Base-by-base conservation (phyloP, 2,888 invertebrate genomes). In the Plebejus argus region DNA sequence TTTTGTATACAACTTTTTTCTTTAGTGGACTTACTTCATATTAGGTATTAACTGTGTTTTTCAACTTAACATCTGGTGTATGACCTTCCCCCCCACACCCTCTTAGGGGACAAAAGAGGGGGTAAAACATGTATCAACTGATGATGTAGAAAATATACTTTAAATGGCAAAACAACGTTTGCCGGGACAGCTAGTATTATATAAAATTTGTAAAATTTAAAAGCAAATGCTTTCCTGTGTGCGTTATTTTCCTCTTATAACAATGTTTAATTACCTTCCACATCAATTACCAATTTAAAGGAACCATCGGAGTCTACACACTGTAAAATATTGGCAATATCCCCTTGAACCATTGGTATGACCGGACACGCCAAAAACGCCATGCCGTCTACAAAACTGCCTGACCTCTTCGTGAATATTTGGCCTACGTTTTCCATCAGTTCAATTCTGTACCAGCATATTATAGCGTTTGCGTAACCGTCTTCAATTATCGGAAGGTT, bases 381-480 rank as follows among this genome's bases (percentile, higher is more conserved):
- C 81, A 90, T 90, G 45, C 93, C 94, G 82, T 94, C 93, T 70
- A 92, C 85, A 82, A 94, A 93, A 83, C 94, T 86, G 78, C 87
- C 86, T 77, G 89, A 80, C 79, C 91, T 87, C 76, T 90, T 88
- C 0, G 95, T 95, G 7, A 90, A 87, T 78, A 95, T 87, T 39
- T 84, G 86, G 33, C 86, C 85, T 35, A 88, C 77, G 77, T 89
- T 85, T 76, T 94, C 87, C 81, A 92, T 87, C 33, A 94, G 83
- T 79, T 94, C 89, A 74, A 95, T 87, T n/a, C 88, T 87, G 81
- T 92, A 95, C 95, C 95, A 95, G 81, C 95, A 95, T 28, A 95
- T 85, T 78, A 95, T 87, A 3, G 93, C 95, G 86, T 94, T 95
- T 0, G 92, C 89, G 70, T 84, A 78, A 0, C 95, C 95, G 78